Evolutionary conservation across 2,888 invertebrate genomes (phyloP).

Genomic region (Cynaeus angustus): DNA sequence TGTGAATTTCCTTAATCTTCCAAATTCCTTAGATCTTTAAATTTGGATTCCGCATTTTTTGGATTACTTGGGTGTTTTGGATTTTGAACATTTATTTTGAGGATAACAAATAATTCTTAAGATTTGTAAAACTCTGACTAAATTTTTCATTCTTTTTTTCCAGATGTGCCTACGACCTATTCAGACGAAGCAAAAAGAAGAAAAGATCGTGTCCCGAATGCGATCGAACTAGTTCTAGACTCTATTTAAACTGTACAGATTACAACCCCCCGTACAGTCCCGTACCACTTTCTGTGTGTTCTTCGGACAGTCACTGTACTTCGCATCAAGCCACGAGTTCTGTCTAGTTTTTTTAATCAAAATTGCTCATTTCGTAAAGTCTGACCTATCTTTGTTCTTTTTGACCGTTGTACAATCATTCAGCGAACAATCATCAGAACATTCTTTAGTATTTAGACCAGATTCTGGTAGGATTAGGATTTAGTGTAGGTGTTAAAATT

Average conservation of each 20-base stretch:
- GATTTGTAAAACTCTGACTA: background rate
- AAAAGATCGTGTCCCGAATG: constrained; percentile 82
- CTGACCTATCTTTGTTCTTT: constrained; percentile 5
- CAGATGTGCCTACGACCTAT: constrained; percentile 81
- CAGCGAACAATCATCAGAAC: constrained; percentile 28
- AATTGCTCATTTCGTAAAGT: background rate
- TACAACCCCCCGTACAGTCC: constrained; percentile 72
- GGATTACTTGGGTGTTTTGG: too few relatives aligned
- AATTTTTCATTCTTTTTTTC: constrained; percentile 3
- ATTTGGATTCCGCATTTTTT: too few relatives aligned
- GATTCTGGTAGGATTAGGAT: constrained; percentile 30
- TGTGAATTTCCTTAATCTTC: too few relatives aligned
- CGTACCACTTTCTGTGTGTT: constrained; percentile 68
- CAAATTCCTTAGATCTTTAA: too few relatives aligned
- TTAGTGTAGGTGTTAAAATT: constrained; percentile 37
- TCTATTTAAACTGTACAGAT: constrained; percentile 74
- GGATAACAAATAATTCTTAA: too few relatives aligned
- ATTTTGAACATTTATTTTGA: too few relatives aligned
- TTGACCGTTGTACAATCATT: constrained; percentile 22
- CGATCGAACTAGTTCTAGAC: constrained; percentile 79
- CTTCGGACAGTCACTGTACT: constrained; percentile 70
- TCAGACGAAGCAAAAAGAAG: constrained; percentile 76
- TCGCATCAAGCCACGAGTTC: constrained; percentile 75
- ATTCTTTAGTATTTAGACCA: constrained; percentile 24
- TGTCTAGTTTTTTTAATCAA: constrained; percentile 65